A percentile compares a stretch with the other conserved stretches of the same genome.
Evolutionary conservation across 2,888 invertebrate species (phyloP).

Genomic region (Eustalomyia histrio): DNA sequence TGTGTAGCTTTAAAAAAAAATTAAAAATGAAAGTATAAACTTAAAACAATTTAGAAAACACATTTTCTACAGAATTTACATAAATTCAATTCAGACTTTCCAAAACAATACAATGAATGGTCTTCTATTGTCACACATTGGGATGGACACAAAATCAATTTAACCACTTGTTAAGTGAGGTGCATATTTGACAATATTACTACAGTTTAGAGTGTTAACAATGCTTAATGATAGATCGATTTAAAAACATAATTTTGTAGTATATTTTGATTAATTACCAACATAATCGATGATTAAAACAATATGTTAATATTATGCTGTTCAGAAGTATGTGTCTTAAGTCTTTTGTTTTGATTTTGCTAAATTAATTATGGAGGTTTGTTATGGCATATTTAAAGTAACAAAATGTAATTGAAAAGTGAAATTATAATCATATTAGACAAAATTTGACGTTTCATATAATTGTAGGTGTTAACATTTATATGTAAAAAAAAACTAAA

Average conservation of each 20-base stretch:
- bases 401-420: background rate
- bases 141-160: background rate
- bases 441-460: background rate
- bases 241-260: background rate
- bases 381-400: background rate
- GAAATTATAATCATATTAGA: background rate
- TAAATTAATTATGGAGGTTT: background rate
- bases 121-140: background rate
- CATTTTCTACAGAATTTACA: background rate
- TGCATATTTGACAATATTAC: background rate
- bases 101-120: background rate
- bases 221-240: background rate
- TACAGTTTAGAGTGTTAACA: background rate
- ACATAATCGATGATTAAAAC: background rate
- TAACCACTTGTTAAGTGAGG: background rate
- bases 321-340: conserved; percentile 24
- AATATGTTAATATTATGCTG: background rate
- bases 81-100: background rate
- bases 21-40: background rate
- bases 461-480: background rate
- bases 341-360: conserved; percentile 12
- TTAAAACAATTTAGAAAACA: conserved; percentile 1
- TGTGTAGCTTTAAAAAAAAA: too few relatives aligned
- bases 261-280: background rate
- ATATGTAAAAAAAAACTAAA: background rate